Percentiles rank a stretch among this genome's conserved stretches.
Evolutionary conservation across 1,140 invertebrate species (phyloP).

Genomic region (Polypedilum pembai): DNA sequence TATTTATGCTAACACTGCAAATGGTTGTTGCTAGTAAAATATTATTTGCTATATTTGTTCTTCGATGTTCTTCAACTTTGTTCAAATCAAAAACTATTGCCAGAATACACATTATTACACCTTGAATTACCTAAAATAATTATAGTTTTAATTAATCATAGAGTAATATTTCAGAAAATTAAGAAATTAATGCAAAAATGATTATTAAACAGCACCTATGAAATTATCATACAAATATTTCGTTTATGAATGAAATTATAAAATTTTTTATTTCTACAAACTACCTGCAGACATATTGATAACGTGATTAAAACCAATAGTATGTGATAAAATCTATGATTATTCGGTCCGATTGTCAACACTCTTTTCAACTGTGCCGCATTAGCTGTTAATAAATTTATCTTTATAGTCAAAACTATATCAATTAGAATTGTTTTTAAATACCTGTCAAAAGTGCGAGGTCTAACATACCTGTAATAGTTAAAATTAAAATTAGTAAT

Average conservation of each 20-base stretch:
- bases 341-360: background rate
- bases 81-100: constrained; percentile 23
- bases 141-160: background rate
- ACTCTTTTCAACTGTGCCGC: constrained; percentile 11
- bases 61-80: background rate
- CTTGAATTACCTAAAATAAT: constrained; percentile 3
- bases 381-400: background rate
- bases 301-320: background rate
- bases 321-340: constrained; percentile 17
- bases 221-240: background rate
- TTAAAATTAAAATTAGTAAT: no score
- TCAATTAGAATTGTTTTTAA: no score
- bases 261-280: background rate
- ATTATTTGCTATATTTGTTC: constrained; percentile 14
- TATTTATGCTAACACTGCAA: background rate
- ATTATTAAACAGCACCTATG: no score
- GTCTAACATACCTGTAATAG: constrained; percentile 45
- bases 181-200: no score
- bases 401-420: no score
- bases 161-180: no score
- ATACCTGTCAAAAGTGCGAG: no score
- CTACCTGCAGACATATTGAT: constrained; percentile 16
- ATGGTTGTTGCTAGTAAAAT: background rate
- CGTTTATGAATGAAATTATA: background rate
- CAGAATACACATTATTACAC: constrained; percentile 11